Percentiles rank a stretch among this genome's conserved stretches.
Conservation (phyloP, 2,113 vertebrate species). For the Podarcis muralis region DNA sequence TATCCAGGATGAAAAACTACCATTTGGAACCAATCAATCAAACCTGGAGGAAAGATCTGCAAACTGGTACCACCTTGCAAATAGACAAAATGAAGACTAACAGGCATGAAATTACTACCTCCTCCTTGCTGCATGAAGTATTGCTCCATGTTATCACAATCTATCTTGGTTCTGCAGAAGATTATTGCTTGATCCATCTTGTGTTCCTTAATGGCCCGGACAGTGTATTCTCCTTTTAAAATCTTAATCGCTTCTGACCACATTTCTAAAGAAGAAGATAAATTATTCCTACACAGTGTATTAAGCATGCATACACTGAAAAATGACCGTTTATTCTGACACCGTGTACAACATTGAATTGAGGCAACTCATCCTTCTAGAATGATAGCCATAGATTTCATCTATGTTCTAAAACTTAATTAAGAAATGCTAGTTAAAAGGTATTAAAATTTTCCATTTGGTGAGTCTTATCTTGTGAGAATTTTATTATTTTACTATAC, state of each 20-base stretch:
- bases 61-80: not conserved
- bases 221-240: conserved; percentile 92
- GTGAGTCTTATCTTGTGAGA: too few species aligned
- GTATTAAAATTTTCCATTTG: not conserved
- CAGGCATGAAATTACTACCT: conserved; percentile 73
- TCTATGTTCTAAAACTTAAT: not conserved
- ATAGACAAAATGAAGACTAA: not conserved
- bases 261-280: conserved; percentile 83
- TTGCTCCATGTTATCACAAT: conserved; percentile 98
- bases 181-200: conserved; percentile 99
- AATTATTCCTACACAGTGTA: conserved; percentile 19
- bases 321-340: not conserved
- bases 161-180: conserved; percentile 98
- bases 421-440: not conserved
- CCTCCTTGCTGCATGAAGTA: conserved; percentile 96
- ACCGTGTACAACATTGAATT: not conserved
- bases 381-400: not conserved
- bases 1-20: not conserved
- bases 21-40: not conserved
- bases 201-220: conserved; percentile 95
- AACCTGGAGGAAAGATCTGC: not conserved
- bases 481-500: too few species aligned
- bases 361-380: not conserved
- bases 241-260: conserved; percentile 98
- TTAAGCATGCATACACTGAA: not conserved